Evolutionary conservation across 2,113 vertebrate species (phyloP), one percentile per base, ranked within the genome.

Genomic region (Petroica traversi): DNA sequence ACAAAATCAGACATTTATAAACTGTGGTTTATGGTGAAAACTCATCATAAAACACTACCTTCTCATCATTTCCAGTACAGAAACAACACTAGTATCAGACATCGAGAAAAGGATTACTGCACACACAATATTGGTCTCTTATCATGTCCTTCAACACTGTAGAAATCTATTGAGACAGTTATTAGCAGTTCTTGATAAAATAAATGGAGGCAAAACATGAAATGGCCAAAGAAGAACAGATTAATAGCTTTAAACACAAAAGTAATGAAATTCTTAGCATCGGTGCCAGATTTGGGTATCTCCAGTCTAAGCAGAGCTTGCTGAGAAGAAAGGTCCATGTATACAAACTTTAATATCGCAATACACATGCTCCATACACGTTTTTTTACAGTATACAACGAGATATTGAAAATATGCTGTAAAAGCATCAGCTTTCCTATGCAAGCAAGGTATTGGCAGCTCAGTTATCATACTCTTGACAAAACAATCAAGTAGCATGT

Each of bases 1-100:
- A 94, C 67, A 67, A 94, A 94, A 85, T 58, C 67, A 88, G 67
- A 49, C 7, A 80, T 84, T 84, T 85, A 71, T 63, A 92, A 94
- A 84, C 40, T 7, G 0, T 34, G 25, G 22, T 73, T 91, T 96
- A 71, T 26, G 40, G 80, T 57, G 66, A 94, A 45, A 45, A 88
- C 18, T 88, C 10, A 38, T 58, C 52, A 86, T 45, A 72, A 86
- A 84, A 68, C 7, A 54, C 33, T 25, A 49, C 15, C 25, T 94
- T 93, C 51, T 89, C 48, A n/a, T 76, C 1, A 28, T 54, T 63
- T 92, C 48, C 63, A 80, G 13, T 29, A 51, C 8, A 69, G 41
- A 41, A 41, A 41, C 41, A 41, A 15, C 41, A 63, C 24, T 22
- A 17, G 8, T n/a, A 52, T 62, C 59, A 95, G 31, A 82, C 12